Percentiles rank a stretch among this genome's conserved stretches.
These are phyloP conservation scores for Cataglyphis hispanica DNA, from an alignment of 1,140 invertebrate species.

Conservation along the genomic window DNA sequence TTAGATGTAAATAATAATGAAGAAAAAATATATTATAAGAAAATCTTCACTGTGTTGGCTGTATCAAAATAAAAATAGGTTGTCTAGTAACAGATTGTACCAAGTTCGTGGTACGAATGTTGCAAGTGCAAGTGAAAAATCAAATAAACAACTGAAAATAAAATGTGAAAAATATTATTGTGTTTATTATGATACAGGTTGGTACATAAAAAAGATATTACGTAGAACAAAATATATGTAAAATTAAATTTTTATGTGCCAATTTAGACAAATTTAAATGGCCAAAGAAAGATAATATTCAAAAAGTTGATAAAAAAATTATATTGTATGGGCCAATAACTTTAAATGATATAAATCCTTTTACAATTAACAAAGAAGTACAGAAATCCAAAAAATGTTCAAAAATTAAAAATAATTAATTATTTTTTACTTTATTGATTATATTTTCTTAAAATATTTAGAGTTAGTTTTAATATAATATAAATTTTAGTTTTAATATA, in stretches of 20 bases:
- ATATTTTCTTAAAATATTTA: background rate
- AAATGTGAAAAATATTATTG: conserved; percentile 13
- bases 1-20: background rate
- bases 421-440: background rate
- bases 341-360: background rate
- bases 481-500: background rate
- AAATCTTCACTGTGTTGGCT: conserved; percentile 5
- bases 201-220: background rate
- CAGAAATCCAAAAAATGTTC: background rate
- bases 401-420: background rate
- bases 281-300: conserved; percentile 10
- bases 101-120: background rate
- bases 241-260: background rate
- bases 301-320: background rate
- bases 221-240: background rate
- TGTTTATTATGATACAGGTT: conserved; percentile 12
- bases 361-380: background rate
- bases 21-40: conserved; percentile 2
- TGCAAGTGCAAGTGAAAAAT: background rate
- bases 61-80: background rate
- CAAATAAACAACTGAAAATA: too few species aligned
- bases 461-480: background rate
- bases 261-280: conserved; percentile 2
- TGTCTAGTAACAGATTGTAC: background rate
- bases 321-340: background rate